phyloP scores from a whole-genome alignment of 2,797 vertebrate species.

The Acomys russatus region DNA sequence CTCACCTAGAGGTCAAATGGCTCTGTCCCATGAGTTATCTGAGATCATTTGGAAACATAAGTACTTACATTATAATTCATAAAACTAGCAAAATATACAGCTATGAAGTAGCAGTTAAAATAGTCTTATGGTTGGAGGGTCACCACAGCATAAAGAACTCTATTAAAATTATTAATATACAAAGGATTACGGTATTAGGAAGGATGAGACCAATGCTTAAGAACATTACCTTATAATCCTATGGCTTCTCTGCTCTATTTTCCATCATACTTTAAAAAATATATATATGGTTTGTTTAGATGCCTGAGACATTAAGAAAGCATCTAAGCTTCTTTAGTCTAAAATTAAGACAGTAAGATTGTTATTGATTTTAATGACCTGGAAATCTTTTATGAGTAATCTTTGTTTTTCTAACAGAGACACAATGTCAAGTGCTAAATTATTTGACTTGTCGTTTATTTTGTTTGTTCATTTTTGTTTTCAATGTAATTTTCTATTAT shows the following conservation, averaged over 20 bases:
- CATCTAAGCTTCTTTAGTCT: background rate
- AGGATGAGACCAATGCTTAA: background rate
- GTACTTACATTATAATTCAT: background rate
- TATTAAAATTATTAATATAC: background rate
- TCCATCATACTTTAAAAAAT: background rate
- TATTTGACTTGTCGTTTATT: background rate
- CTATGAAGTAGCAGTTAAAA: background rate
- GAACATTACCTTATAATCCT: background rate
- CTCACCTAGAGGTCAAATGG: background rate
- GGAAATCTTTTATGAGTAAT: background rate
- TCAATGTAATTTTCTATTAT: background rate
- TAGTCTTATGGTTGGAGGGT: background rate
- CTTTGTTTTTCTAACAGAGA: background rate
- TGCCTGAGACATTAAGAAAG: background rate
- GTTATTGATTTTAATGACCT: background rate
- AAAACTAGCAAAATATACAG: background rate
- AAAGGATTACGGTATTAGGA: background rate
- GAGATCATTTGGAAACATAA: background rate
- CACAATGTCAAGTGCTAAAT: background rate
- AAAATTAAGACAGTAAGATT: background rate
- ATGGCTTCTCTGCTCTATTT: constrained; percentile 16
- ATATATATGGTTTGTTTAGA: background rate
- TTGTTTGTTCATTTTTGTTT: background rate
- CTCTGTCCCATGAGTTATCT: background rate
- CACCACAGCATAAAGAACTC: background rate